Evolutionary conservation across 2,797 vertebrate species (phyloP), one percentile per base, ranked within the genome.

Genomic region (Dicrostonyx torquatus): DNA sequence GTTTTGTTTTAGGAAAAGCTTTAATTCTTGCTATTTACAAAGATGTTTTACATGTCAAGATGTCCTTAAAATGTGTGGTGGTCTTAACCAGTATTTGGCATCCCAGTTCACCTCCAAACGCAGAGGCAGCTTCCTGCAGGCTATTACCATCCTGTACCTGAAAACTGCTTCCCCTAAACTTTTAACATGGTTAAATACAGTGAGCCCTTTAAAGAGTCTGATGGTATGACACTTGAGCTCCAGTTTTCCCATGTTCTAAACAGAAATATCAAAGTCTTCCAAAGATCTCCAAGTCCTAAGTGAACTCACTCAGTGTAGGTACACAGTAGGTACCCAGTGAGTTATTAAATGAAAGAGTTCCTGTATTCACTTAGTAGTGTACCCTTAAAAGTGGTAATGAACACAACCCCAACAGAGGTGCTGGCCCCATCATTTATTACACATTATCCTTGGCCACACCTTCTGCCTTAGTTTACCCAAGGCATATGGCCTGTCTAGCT

Each of bases 121-220:
- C 50, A 70, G 34, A 40, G 60, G 29, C 53, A 62, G 34, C 72
- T 58, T 64, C 66, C 9, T 9, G 73, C 22, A 43, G 77, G 26
- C 45, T 11, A 2, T 37, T 31, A 48, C 13, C 55, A 29, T 43
- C 11, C 80, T 10, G 87, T n/a, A 29, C n/a, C 9, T 17, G 22
- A 48, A 40, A 37, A n/a, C 43, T 17, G 4, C 26, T 26, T 85
- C 12, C 26, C 53, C 70, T 76, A 43, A 50, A 50, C 20, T 43
- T 11, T 64, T 34, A 94, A 75, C 29, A 14, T 5, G 45, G 48
- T 50, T 20, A 58, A 58, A 58, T 58, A 58, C 55, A 22, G 55
- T 22, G 34, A 94, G 53, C 72, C 34, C 64, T n/a, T 83, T 87
- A 60, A 53, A 76, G 43, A 88, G 77, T 95, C 93, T 86, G 60